A percentile compares a stretch with the other conserved stretches of the same genome.
These are phyloP conservation scores for Odontocolon sp. DNA, from an alignment of 2,888 invertebrate genomes.

Conservation along the genomic window DNA sequence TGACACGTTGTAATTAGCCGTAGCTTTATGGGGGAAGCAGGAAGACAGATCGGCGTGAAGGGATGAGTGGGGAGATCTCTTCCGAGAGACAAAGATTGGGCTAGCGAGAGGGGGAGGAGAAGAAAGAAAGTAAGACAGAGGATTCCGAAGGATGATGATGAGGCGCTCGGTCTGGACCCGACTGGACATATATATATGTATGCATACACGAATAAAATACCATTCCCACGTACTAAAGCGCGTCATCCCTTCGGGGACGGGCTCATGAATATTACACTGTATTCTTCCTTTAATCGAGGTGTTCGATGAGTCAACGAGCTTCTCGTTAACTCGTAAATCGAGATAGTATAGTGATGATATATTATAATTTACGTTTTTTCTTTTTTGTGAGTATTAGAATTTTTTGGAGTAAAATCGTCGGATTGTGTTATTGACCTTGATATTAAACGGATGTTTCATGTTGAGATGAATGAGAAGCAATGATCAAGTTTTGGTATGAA, in stretches of 20 bases:
- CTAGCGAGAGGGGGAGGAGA: conserved; percentile 54
- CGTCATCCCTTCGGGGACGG: conserved; percentile 57
- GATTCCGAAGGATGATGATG: conserved; percentile 56
- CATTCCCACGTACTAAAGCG: conserved; percentile 65
- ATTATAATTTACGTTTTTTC: conserved; percentile 3
- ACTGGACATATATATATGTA: conserved; percentile 10
- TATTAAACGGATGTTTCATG: no score
- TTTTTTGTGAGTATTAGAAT: no score
- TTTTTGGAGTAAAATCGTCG: no score
- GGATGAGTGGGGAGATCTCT: conserved; percentile 49
- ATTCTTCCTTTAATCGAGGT: conserved; percentile 50
- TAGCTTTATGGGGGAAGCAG: conserved; percentile 62
- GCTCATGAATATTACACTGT: conserved; percentile 58
- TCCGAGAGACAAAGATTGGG: conserved; percentile 36
- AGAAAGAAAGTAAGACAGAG: conserved; percentile 32
- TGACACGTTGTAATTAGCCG: conserved; percentile 74
- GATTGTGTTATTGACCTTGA: no score
- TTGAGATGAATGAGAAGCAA: no score
- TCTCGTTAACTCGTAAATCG: conserved; percentile 54
- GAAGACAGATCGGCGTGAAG: conserved; percentile 55
- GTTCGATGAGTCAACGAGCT: conserved; percentile 56
- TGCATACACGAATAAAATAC: conserved; percentile 57
- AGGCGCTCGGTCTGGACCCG: conserved; percentile 37
- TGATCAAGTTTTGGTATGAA: no score
- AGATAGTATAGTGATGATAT: conserved; percentile 28